Evolutionary conservation across 2,797 vertebrate genomes (phyloP).

Genomic region (Hippopotamyrus pictus): DNA sequence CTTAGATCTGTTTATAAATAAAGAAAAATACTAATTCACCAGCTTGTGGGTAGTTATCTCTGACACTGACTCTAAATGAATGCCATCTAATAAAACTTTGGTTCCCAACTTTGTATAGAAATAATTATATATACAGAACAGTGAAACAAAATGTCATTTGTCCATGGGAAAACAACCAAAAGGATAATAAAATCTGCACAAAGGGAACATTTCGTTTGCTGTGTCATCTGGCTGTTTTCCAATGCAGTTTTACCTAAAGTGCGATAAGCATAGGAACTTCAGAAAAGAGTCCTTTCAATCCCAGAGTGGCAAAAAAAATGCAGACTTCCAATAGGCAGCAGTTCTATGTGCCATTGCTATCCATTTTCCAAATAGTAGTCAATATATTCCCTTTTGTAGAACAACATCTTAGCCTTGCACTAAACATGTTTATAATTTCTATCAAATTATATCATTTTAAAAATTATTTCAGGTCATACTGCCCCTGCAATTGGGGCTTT

Average conservation of each 20-base stretch:
- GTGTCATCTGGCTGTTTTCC: constrained; percentile 13
- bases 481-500: background rate
- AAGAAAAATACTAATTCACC: background rate
- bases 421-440: background rate
- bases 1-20: constrained; percentile 5
- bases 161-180: background rate
- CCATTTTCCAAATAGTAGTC: background rate
- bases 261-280: constrained; percentile 8
- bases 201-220: background rate
- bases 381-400: background rate
- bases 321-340: background rate
- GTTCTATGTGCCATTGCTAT: background rate
- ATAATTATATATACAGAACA: constrained; percentile 53
- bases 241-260: constrained; percentile 1
- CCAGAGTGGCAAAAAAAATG: background rate
- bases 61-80: constrained; percentile 40
- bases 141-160: constrained; percentile 17
- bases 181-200: constrained; percentile 14
- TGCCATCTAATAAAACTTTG: constrained; percentile 64
- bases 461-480: background rate
- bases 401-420: background rate
- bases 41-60: background rate
- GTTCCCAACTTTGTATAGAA: constrained; percentile 65
- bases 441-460: background rate
- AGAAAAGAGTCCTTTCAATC: constrained; percentile 8